phyloP scores from a whole-genome alignment of 2,113 vertebrate species.

The Pelodiscus sinensis region DNA sequence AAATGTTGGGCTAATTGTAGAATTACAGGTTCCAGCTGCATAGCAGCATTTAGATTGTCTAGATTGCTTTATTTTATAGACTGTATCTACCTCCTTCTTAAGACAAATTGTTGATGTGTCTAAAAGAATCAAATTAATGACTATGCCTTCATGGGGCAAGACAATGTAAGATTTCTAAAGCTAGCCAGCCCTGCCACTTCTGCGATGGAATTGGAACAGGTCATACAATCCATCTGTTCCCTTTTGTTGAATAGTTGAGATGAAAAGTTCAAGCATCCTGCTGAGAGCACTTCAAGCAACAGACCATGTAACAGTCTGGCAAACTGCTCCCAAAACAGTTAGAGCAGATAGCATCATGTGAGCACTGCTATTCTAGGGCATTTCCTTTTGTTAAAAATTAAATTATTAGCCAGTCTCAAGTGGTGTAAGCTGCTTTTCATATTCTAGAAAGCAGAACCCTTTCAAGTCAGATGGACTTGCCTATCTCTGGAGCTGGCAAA shows the following conservation, averaged over 20 bases:
- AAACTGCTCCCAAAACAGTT: neutral
- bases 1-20: neutral
- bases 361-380: neutral
- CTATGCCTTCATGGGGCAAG: neutral
- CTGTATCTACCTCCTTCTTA: constrained; percentile 32
- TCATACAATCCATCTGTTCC: neutral
- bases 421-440: neutral
- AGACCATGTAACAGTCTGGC: neutral
- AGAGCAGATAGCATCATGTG: neutral
- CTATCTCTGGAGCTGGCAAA: neutral
- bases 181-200: neutral
- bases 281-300: neutral
- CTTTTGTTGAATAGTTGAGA: neutral
- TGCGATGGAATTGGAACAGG: neutral
- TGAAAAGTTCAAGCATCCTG: neutral
- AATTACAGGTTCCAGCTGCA: neutral
- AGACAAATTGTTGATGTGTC: neutral
- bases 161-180: accelerated
- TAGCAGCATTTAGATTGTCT: neutral
- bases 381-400: neutral
- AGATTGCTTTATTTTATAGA: constrained; percentile 37
- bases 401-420: neutral
- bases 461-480: neutral
- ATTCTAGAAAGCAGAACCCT: neutral
- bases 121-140: neutral